Conservation (phyloP, 2,888 invertebrate genomes). For the Alloplasta piceator region DNA sequence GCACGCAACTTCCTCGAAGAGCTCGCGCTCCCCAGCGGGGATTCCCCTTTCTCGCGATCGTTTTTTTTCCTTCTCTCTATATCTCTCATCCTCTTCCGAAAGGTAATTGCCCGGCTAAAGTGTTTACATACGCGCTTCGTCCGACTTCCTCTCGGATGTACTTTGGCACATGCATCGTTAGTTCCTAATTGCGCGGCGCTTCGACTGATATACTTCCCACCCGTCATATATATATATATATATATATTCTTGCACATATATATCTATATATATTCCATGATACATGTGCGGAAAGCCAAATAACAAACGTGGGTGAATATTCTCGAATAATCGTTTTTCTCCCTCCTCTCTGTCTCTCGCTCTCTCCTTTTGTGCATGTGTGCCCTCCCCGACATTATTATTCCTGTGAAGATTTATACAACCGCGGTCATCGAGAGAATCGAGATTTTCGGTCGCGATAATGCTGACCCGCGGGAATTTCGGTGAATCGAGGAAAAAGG, state of each 20-base stretch:
- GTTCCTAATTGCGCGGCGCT: constrained; percentile 57
- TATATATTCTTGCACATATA: not conserved
- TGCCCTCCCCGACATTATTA: constrained; percentile 24
- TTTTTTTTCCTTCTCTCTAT: not conserved
- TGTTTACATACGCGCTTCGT: constrained; percentile 34
- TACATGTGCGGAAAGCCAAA: not conserved
- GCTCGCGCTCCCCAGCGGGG: constrained; percentile 51
- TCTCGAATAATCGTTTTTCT: constrained; percentile 9
- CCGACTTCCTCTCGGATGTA: constrained; percentile 55
- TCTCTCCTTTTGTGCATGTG: not conserved
- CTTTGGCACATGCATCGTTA: constrained; percentile 41
- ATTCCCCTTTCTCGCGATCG: not conserved
- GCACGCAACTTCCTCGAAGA: constrained; percentile 67
- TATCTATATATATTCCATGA: constrained; percentile 1
- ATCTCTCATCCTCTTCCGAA: constrained; percentile 2
- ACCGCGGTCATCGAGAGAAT: constrained; percentile 42
- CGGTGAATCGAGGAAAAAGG: constrained; percentile 48
- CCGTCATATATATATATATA: not conserved
- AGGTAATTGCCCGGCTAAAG: constrained; percentile 55
- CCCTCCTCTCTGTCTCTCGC: not conserved
- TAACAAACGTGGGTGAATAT: constrained; percentile 1
- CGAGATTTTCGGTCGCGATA: constrained; percentile 54
- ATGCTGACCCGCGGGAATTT: constrained; percentile 51
- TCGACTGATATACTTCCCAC: constrained; percentile 28
- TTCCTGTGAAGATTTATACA: constrained; percentile 46